Percentiles rank a stretch among this genome's conserved stretches.
These are phyloP conservation scores for Catostomus latipinnis DNA, from an alignment of 2,797 vertebrate species.

Conservation along the genomic window DNA sequence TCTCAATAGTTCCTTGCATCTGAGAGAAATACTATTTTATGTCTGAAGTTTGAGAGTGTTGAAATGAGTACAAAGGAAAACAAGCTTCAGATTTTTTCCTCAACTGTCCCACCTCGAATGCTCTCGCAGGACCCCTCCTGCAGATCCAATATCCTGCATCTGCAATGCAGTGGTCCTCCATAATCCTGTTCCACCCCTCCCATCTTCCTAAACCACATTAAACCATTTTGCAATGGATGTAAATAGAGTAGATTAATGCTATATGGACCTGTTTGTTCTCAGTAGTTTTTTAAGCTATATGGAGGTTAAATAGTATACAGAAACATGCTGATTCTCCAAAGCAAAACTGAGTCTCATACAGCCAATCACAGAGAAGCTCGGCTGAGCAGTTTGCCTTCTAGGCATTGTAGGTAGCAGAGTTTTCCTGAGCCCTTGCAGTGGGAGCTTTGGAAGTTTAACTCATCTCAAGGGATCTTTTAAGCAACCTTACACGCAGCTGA, in stretches of 20 bases:
- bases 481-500: constrained; percentile 37
- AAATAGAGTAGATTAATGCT: constrained; percentile 6
- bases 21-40: background rate
- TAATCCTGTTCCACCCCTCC: constrained; percentile 37
- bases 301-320: constrained; percentile 30
- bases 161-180: constrained; percentile 19
- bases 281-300: constrained; percentile 7
- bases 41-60: background rate
- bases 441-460: constrained; percentile 19
- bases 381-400: constrained; percentile 7
- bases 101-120: background rate
- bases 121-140: constrained; percentile 24
- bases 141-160: constrained; percentile 46
- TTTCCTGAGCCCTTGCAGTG: constrained; percentile 2
- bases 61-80: background rate
- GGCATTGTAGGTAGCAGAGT: background rate
- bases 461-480: constrained; percentile 44
- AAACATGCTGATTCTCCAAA: constrained; percentile 16
- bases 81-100: constrained; percentile 33
- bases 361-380: background rate
- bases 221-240: constrained; percentile 34
- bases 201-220: constrained; percentile 23
- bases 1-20: background rate
- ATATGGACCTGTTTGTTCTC: constrained; percentile 28
- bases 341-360: constrained; percentile 1